Base-by-base conservation (phyloP, 2,888 invertebrate genomes). In the Iselma pallidipennis region DNA sequence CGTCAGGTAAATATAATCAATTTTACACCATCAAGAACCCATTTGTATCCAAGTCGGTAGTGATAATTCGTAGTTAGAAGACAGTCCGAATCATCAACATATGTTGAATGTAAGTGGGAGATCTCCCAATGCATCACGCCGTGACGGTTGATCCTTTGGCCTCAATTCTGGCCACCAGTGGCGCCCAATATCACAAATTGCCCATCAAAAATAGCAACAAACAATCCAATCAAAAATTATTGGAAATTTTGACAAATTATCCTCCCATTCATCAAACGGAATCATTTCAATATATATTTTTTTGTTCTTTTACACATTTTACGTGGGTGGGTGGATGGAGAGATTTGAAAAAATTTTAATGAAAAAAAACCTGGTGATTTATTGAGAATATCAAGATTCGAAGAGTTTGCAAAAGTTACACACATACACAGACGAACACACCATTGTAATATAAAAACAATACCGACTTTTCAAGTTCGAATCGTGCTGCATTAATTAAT, bases 91-190 rank as follows among this genome's bases (percentile, higher is more conserved):
- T 73, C 73, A 74, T 71, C 70, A 65, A 69, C 74, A 74, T 74
- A 71, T 73, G 72, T 67, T 67, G 67, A 57, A 66, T 70, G 52
- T 70, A 69, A 75, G 74, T 74, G 74, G 76, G 75, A 75, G 74
- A 76, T 72, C 67, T 72, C 67, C 66, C 63, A 72, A 71, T 72
- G 72, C 71, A 74, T 73, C 71, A 71, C 71, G 70, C 69, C 72
- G 71, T 74, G 71, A 57, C 65, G 66, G 58, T 64, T 72, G 72
- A 67, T 72, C 72, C 68, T 70, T 67, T 65, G 71, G 68, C 73
- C 73, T 71, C 71, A 72, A 71, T 68, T 70, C 72, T 65, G 63
- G 58, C 55, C 49, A 25, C 50, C 74, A 73, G 71, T 65, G 71
- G 73, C 73, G 71, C 61, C 59, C 65, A 49, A 55, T 55, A 33